Evolutionary conservation across 1,140 invertebrate species (phyloP).

Genomic region (Lutraria rhynchaena): DNA sequence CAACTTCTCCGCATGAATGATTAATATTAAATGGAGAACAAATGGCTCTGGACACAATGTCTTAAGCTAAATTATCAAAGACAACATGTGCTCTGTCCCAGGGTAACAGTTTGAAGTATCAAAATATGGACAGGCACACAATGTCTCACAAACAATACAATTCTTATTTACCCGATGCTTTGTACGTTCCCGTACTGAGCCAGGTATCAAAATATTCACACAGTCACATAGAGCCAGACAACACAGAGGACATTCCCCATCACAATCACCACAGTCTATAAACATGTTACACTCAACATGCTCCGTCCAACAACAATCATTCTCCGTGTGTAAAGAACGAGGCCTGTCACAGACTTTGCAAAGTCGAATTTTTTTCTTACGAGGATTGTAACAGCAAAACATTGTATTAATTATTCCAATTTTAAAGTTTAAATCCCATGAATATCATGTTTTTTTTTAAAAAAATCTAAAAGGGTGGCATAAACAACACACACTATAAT

Average conservation of each 20-base stretch:
- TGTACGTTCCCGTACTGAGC: slow-evolving; percentile 11
- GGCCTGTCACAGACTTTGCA: background rate
- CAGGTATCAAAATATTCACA: slow-evolving; percentile 15
- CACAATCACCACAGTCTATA: slow-evolving; percentile 41
- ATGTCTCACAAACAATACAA: no score
- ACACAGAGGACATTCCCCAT: slow-evolving; percentile 32
- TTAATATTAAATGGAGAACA: no score
- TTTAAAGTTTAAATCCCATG: no score
- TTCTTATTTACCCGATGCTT: slow-evolving; percentile 33
- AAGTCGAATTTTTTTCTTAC: slow-evolving; percentile 8
- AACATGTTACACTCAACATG: slow-evolving; percentile 1
- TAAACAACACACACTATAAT: no score
- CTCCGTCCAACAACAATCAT: slow-evolving; percentile 2
- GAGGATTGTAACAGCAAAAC: slow-evolving; percentile 11
- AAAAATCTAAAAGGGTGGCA: no score
- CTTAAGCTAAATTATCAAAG: no score
- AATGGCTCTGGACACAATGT: no score
- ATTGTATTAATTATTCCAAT: slow-evolving; percentile 1
- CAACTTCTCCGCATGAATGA: no score
- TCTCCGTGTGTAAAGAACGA: background rate
- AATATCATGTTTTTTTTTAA: no score
- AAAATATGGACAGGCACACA: no score
- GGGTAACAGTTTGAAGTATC: no score
- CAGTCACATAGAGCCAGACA: slow-evolving; percentile 35
- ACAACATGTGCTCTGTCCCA: no score